phyloP scores from a whole-genome alignment of 2,888 invertebrate species.

The Apeira syringaria region DNA sequence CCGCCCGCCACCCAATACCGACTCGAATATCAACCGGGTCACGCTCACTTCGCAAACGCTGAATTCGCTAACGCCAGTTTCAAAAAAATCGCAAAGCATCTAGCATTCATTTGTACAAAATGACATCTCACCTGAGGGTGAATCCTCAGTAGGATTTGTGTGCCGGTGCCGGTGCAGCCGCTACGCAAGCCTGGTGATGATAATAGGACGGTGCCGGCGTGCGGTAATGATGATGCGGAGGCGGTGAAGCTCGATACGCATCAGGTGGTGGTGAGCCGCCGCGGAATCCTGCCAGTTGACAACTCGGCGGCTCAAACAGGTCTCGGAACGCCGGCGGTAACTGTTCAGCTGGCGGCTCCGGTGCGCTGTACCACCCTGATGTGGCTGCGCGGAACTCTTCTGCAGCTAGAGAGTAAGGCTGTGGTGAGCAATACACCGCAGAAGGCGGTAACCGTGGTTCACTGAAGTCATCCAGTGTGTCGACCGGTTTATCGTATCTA shows the following conservation, averaged over 20 bases:
- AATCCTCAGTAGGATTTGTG: slow-evolving; percentile 79
- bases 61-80: slow-evolving; percentile 61
- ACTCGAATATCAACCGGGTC: slow-evolving; percentile 40
- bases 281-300: slow-evolving; percentile 79
- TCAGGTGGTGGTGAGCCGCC: slow-evolving; percentile 70
- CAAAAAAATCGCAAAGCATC: slow-evolving; percentile 57
- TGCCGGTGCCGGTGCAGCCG: slow-evolving; percentile 72
- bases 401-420: slow-evolving; percentile 76
- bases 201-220: slow-evolving; percentile 76
- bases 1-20: slow-evolving; percentile 32
- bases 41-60: slow-evolving; percentile 60
- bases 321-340: slow-evolving; percentile 74
- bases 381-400: slow-evolving; percentile 82
- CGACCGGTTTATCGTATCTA: slow-evolving; percentile 75
- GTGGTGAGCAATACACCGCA: slow-evolving; percentile 79
- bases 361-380: slow-evolving; percentile 81
- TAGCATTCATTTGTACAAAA: slow-evolving; percentile 27
- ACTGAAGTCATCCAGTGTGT: slow-evolving; percentile 70
- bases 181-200: slow-evolving; percentile 85
- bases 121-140: slow-evolving; percentile 61
- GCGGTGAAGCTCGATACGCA: slow-evolving; percentile 69
- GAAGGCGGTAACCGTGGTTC: slow-evolving; percentile 83
- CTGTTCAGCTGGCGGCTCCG: slow-evolving; percentile 74
- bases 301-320: slow-evolving; percentile 77
- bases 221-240: slow-evolving; percentile 76